Base-by-base conservation (phyloP, 2,113 vertebrate species). In the Nothoprocta pentlandii region DNA sequence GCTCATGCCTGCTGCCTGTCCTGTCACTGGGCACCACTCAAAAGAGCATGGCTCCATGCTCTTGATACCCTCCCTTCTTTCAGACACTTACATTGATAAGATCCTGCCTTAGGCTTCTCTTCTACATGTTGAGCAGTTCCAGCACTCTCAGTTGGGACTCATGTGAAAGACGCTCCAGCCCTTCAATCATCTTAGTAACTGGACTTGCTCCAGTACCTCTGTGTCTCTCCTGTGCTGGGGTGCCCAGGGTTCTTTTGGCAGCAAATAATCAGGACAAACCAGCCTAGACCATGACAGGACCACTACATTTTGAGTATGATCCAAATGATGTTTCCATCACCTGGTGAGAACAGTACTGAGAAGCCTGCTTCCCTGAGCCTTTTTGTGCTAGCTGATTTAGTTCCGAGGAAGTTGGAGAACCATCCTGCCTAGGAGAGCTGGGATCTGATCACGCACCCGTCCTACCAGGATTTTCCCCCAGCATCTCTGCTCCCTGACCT, bases 401-500 rank as follows among this genome's bases (percentile, higher is more conserved):
- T 80, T 83, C 26, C 87, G 75, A 0, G 0, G 63, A 85, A 82
- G 2, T 26, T 34, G 9, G 70, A 58, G 34, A 87, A 81, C 64
- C 42, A 39, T 30, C 34, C 74, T 87, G 44, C 3, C 3, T 36
- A 76, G 81, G 67, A 92, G 69, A 63, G 19, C 61, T 67, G 59
- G 12, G 32, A 6, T 70, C 3, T 10, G 30, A 56, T 61, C 58
- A 63, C 14, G n/a, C 32, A 46, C 49, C 41, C 3, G 54, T 32
- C 39, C 36, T 49, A 47, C 64, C 39, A 47, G 56, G 21, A 56
- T 78, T 88, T 88, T 85, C 23, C 4, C 53, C 34, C 23, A 71
- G 56, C 56, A 83, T 92, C 63, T 91, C 51, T 85, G 68, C 17
- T 75, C 28, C 32, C 64, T 84, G 73, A 84, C 56, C 90, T 49